phyloP scores from a whole-genome alignment of 2,113 vertebrate genomes.

The Nematolebias whitei region DNA sequence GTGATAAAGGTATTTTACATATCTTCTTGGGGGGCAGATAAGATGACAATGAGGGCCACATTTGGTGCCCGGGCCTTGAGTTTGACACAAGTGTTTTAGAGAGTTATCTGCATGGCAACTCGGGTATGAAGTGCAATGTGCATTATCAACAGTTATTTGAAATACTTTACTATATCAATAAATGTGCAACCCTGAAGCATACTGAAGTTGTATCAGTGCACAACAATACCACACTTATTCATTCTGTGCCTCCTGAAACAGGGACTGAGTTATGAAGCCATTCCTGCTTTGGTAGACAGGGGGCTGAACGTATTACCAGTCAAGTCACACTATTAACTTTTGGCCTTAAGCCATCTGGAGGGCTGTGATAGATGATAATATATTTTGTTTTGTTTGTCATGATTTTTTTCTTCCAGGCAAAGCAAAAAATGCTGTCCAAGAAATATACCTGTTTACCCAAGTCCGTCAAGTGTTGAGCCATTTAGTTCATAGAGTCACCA shows the following conservation, averaged over 20 bases:
- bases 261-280: conserved; percentile 50
- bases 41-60: too few species aligned
- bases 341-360: conserved; percentile 49
- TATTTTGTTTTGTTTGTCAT: conserved; percentile 64
- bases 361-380: conserved; percentile 60
- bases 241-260: conserved; percentile 31
- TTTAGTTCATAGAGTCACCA: conserved; percentile 59
- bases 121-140: neutral
- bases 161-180: conserved; percentile 19
- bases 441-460: conserved; percentile 62
- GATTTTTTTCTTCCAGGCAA: conserved; percentile 47
- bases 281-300: conserved; percentile 35
- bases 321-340: conserved; percentile 45
- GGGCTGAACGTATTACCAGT: conserved; percentile 41
- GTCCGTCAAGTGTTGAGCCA: conserved; percentile 53
- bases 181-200: conserved; percentile 27
- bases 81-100: too few species aligned
- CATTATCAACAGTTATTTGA: conserved; percentile 1
- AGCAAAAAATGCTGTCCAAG: conserved; percentile 26
- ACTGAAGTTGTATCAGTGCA: conserved; percentile 35
- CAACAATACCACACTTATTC: conserved; percentile 30
- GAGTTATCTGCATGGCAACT: neutral
- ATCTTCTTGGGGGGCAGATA: too few species aligned
- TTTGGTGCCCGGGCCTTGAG: too few species aligned
- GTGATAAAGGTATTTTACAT: too few species aligned